Conservation (phyloP, 2,113 vertebrate genomes). For the Lathamus discolor region DNA sequence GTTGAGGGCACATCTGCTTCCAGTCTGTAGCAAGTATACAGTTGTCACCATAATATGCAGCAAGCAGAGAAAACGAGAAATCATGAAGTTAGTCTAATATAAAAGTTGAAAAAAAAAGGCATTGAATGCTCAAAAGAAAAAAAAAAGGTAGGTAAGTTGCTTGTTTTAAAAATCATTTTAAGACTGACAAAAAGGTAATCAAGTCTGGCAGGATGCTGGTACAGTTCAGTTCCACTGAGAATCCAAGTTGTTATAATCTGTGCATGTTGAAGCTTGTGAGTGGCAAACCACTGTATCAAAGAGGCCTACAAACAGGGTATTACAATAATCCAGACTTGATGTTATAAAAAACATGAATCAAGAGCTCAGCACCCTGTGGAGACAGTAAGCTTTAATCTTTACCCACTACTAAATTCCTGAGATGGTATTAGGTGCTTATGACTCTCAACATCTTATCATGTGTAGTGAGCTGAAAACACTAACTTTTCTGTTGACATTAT, state of each 20-base stretch:
- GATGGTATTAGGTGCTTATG: conserved; percentile 62
- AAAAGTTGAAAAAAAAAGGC: neutral
- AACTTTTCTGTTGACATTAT: conserved; percentile 41
- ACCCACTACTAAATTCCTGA: conserved; percentile 62
- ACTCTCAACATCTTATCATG: conserved; percentile 49
- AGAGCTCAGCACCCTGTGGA: conserved; percentile 66
- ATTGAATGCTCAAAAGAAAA: neutral
- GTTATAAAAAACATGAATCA: conserved; percentile 60
- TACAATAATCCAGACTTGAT: conserved; percentile 71
- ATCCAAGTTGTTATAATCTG: conserved; percentile 37
- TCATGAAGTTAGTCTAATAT: neutral
- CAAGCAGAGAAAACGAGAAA: neutral
- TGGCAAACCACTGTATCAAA: conserved; percentile 44
- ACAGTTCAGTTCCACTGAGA: conserved; percentile 21
- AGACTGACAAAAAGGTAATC: conserved; percentile 29
- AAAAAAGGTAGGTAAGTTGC: neutral
- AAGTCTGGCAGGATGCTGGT: conserved; percentile 8
- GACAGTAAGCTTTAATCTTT: conserved; percentile 74
- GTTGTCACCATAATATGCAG: neutral
- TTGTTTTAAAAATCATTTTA: neutral
- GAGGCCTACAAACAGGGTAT: conserved; percentile 61
- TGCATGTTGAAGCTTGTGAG: conserved; percentile 29
- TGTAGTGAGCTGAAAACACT: conserved; percentile 34
- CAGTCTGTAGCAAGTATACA: neutral
- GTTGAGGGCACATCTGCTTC: neutral